Base-by-base conservation (phyloP, 2,888 invertebrate genomes). In the Thyatira batis region DNA sequence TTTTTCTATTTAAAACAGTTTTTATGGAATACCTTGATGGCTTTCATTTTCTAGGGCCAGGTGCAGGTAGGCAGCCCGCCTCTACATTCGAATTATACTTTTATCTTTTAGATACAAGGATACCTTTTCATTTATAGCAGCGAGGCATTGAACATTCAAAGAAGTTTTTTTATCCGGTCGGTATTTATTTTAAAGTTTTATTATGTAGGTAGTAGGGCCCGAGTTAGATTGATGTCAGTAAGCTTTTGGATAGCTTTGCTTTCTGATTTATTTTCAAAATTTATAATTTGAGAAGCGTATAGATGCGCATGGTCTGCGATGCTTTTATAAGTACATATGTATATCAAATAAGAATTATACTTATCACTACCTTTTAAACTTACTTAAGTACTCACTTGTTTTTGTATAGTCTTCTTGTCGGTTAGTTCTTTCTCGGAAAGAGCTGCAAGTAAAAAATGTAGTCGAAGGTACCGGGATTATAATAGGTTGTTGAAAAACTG, bases 1-100 rank as follows among this genome's bases (percentile, higher is more conserved):
- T 80, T 80, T 85, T 87, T 87, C 85, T 86, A 84, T 83, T 82
- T 76, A 75, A 82, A 84, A 78, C 63, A 69, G 82, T 87, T 90
- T 89, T 89, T 89, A 82, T 84, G 73, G 70, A 78, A 80, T 75
- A 78, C 74, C 80, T 77, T 76, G 78, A 82, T 81, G 78, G 80
- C 82, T 80, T 80, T 76, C 76, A 82, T 81, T 80, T 78, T 79
- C 88, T 87, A 87, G 84, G 72, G 79, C 82, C 84, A 83, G 81
- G 72, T 83, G 90, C 90, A 90, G 91, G 91, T 90, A 89, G 84
- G 64, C 73, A 69, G 67, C 67, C 63, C 71, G 56, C 53, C 58
- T 67, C 61, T 72, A 63, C 63, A 70, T 71, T 78, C 69, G 73
- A 85, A 80, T 76, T 80, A 72, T 78, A 73, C 84, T 82, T n/a